phyloP scores from a whole-genome alignment of 1,140 invertebrate genomes.

The Drosophila oshimai region DNA sequence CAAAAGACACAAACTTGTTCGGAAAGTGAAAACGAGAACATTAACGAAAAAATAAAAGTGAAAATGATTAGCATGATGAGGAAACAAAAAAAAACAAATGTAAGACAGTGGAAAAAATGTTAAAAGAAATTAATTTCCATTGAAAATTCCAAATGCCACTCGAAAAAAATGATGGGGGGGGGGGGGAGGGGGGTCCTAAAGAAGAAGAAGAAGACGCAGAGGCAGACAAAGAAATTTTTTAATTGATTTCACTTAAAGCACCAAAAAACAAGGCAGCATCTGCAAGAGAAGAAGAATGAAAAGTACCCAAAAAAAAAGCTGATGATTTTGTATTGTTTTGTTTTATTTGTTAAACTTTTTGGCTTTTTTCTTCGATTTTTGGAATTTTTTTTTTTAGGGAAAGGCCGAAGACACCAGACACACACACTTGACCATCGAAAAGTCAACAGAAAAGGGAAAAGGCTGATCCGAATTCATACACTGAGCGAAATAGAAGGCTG shows the following conservation, averaged over 20 bases:
- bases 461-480: neutral
- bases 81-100: conserved; percentile 1
- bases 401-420: conserved; percentile 35
- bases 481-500: neutral
- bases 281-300: conserved; percentile 31
- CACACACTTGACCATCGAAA: conserved; percentile 70
- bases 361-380: conserved; percentile 21
- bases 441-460: conserved; percentile 31
- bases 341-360: conserved; percentile 39
- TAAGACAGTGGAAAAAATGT: conserved; percentile 22
- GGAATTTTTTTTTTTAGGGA: conserved; percentile 9
- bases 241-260: conserved; percentile 81
- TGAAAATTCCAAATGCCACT: conserved; percentile 74
- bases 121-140: conserved; percentile 77
- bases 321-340: conserved; percentile 35
- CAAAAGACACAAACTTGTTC: conserved; percentile 15
- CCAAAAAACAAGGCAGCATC: conserved; percentile 40
- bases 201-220: conserved; percentile 18
- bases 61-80: conserved; percentile 66
- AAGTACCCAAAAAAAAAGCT: conserved; percentile 48
- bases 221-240: conserved; percentile 79
- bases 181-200: neutral
- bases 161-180: conserved; percentile 21
- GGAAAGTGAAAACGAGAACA: conserved; percentile 74
- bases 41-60: conserved; percentile 61